These are phyloP conservation scores for Tenualosa thibaudeaui DNA, from an alignment of 2,797 vertebrate genomes.

Conservation along the genomic window DNA sequence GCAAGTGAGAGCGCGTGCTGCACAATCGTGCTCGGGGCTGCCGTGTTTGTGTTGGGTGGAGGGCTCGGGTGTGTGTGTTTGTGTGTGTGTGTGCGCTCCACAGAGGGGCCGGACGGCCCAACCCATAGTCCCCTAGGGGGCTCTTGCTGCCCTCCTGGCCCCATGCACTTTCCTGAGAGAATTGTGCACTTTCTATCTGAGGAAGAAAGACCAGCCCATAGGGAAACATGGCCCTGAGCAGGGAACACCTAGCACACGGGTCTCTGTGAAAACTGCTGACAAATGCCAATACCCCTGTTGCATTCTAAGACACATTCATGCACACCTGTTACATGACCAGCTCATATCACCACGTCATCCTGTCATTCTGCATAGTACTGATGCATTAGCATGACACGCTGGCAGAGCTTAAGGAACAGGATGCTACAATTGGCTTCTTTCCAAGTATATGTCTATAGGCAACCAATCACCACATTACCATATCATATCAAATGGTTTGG, in stretches of 20 bases:
- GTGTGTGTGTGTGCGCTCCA: conserved; percentile 37
- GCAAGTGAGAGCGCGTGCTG: conserved; percentile 43
- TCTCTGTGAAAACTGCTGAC: conserved; percentile 47
- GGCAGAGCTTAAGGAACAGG: background rate
- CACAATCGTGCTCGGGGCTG: conserved; percentile 28
- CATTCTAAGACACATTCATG: background rate
- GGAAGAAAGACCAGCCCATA: conserved; percentile 79
- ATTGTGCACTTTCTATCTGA: conserved; percentile 84
- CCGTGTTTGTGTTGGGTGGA: conserved; percentile 76
- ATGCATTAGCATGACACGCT: background rate
- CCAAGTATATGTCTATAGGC: no score
- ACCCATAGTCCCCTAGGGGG: conserved; percentile 65
- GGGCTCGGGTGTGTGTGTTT: conserved; percentile 37
- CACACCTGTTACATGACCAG: background rate
- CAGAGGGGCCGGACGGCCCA: conserved; percentile 63
- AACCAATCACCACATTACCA: no score
- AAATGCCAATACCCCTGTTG: conserved; percentile 38
- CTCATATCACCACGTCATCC: background rate
- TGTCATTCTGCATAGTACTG: background rate
- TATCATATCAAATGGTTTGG: no score
- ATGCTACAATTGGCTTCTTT: background rate
- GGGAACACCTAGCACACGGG: conserved; percentile 56
- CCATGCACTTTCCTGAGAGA: conserved; percentile 78
- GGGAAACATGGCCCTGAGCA: conserved; percentile 68
- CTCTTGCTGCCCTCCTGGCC: conserved; percentile 71